Evolutionary conservation across 2,113 vertebrate species (phyloP).

Genomic region (Heliornis fulica): DNA sequence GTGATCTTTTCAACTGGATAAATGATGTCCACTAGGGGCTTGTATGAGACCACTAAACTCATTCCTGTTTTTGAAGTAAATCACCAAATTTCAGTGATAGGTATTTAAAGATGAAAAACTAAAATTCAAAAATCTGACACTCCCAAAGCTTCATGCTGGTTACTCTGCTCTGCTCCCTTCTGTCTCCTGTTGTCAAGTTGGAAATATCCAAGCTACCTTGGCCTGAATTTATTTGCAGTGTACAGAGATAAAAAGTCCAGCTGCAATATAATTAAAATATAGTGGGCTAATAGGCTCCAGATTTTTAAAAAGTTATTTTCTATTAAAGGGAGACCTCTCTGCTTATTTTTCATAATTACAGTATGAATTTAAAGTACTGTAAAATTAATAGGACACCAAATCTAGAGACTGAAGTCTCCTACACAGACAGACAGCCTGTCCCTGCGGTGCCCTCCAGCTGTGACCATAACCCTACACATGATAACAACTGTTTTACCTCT

Average conservation of each 20-base stretch:
- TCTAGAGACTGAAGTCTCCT: constrained; percentile 38
- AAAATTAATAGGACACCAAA: constrained; percentile 37
- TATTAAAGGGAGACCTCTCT: neutral
- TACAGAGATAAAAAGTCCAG: neutral
- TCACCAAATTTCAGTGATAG: neutral
- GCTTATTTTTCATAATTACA: constrained; percentile 27
- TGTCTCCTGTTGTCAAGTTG: neutral
- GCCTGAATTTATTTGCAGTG: neutral
- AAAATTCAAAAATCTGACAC: neutral
- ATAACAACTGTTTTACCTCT: constrained; percentile 11
- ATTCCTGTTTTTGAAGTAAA: neutral
- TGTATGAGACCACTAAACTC: neutral
- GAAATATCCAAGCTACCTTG: neutral
- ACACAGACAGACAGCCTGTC: constrained; percentile 36
- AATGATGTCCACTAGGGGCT: neutral
- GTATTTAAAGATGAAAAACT: neutral
- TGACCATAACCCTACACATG: constrained; percentile 3
- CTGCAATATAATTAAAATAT: neutral
- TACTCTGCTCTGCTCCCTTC: neutral
- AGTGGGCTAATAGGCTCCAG: constrained; percentile 36
- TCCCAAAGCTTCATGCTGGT: neutral
- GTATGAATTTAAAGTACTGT: constrained; percentile 41
- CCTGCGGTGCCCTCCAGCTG: constrained; percentile 30
- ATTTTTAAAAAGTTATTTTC: constrained; percentile 23
- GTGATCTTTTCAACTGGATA: neutral